Evolutionary conservation across 2,888 invertebrate genomes (phyloP), one percentile per base, ranked within the genome.

Genomic region (Drosophila acutilabella): DNA sequence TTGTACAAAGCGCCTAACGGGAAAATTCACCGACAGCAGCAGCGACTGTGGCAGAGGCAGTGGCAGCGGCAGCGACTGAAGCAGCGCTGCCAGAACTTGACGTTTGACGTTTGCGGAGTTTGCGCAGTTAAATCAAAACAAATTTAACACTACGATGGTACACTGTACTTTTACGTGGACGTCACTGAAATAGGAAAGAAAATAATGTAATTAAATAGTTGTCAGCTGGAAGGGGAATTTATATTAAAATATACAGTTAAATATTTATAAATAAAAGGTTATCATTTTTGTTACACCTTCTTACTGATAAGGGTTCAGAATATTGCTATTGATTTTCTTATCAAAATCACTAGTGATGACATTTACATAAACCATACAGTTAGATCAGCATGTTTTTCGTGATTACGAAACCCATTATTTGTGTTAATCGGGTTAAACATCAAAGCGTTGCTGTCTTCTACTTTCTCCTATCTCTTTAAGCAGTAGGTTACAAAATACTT

Each of bases 121-220:
- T 76, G 75, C 75, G 75, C 75, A 76, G 58, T 73, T 58, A 13
- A 52, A 76, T 74, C 75, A 76, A 76, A 76, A 76, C 75, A 78
- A 76, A 76, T 62, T 76, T 76, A 76, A 76, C 75, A 64, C 75
- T 45, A 48, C 56, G 36, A 48, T 42, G 57, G 69, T 68, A 38
- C 18, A 4, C 4, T 0, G 61, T 30, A 33, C 33, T 54, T 18
- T 14, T 16, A 23, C 14, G 40, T 26, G 11, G 7, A 40, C 20
- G 8, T 7, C 14, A n/a, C 65, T 78, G 59, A 18, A 78, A 78
- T 6, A 26, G 56, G 13, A 56, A 8, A 26, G 4, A 20, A n/a
- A 40, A 2, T n/a, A 26, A 26, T 10, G 1, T 13, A 4, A 13
- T 36, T 36, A 1, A 11, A 36, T 36, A 36, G 4, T 4, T 4